Percentiles rank a stretch among this genome's conserved stretches.
These are phyloP conservation scores for Sardinella longiceps DNA, from an alignment of 2,797 vertebrate genomes.

Conservation along the genomic window DNA sequence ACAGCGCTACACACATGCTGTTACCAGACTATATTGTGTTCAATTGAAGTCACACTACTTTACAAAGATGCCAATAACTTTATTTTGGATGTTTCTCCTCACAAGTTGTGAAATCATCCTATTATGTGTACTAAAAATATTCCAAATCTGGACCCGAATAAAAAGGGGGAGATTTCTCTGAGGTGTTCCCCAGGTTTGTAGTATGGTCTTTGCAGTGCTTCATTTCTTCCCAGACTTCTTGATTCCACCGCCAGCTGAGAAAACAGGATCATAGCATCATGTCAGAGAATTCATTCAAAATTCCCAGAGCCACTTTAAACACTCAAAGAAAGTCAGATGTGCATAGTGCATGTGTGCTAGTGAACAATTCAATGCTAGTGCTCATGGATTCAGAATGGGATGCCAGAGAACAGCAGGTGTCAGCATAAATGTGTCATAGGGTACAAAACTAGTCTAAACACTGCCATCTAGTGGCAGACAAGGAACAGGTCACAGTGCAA, in stretches of 20 bases:
- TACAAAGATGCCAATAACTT: conserved; percentile 58
- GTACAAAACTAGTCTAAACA: neutral
- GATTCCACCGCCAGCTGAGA: conserved; percentile 86
- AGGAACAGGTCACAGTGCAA: no score
- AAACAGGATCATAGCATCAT: neutral
- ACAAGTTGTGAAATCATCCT: conserved; percentile 33
- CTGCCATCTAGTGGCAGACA: conserved; percentile 38
- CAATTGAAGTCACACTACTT: neutral
- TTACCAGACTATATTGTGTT: neutral
- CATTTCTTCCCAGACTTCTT: conserved; percentile 98
- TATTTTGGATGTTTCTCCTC: conserved; percentile 61
- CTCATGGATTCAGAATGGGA: no score
- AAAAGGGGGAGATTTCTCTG: conserved; percentile 24
- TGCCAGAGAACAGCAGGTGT: no score
- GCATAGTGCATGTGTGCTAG: no score
- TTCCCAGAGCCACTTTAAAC: no score
- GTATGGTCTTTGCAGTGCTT: conserved; percentile 38
- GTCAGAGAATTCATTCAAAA: neutral
- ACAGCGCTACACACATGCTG: neutral
- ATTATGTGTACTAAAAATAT: conserved; percentile 25
- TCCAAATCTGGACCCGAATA: conserved; percentile 34
- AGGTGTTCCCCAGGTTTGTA: conserved; percentile 17
- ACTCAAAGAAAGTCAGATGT: no score
- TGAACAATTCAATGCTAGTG: no score
- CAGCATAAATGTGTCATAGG: no score